A percentile compares a stretch with the other conserved stretches of the same genome.
Evolutionary conservation across 2,113 vertebrate genomes (phyloP).

Genomic region (Poecilia latipinna): DNA sequence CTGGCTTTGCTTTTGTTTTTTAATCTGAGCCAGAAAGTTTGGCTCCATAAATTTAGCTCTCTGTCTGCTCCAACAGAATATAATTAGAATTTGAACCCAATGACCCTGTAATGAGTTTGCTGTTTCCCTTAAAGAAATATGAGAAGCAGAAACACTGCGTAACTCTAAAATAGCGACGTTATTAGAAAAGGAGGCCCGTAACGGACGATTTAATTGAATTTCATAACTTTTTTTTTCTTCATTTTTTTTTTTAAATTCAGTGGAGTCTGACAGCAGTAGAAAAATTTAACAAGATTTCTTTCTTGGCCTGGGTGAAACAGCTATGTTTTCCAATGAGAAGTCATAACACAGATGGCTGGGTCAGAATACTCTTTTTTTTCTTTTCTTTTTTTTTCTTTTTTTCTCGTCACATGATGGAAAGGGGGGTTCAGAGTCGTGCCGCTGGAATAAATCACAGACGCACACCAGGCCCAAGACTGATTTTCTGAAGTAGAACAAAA

Average conservation of each 20-base stretch:
- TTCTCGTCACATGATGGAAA: conserved; percentile 23
- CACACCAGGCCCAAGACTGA: not conserved
- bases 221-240: not conserved
- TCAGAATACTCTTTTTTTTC: conserved; percentile 1
- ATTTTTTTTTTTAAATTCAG: conserved; percentile 3
- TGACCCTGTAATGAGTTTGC: not conserved
- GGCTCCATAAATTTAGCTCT: not conserved
- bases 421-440: conserved; percentile 2
- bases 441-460: conserved; percentile 10
- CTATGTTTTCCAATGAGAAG: conserved; percentile 18
- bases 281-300: conserved; percentile 14
- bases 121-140: not conserved
- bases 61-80: not conserved
- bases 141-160: not conserved
- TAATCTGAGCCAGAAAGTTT: not conserved
- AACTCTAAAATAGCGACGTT: conserved; percentile 1
- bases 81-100: not conserved
- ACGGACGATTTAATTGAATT: conserved; percentile 2
- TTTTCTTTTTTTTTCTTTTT: not conserved
- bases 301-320: conserved; percentile 14
- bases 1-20: no score
- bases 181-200: conserved; percentile 2
- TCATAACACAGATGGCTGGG: conserved; percentile 6
- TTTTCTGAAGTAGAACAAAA: not conserved
- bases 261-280: conserved; percentile 7